phyloP scores from a whole-genome alignment of 1,140 invertebrate genomes.

The Druon quercuslanigerum region DNA sequence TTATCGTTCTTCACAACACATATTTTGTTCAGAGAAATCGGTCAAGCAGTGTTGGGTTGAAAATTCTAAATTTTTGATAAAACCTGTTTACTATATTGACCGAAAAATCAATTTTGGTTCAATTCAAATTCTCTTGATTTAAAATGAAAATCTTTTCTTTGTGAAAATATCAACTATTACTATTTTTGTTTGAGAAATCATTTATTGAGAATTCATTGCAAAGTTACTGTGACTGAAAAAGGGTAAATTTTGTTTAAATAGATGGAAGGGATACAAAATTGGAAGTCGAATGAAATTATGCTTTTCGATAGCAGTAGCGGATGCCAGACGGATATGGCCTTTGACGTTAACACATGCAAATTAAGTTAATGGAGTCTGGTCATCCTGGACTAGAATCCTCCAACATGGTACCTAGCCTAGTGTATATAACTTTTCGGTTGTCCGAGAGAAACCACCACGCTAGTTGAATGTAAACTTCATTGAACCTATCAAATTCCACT shows the following conservation, averaged over 20 bases:
- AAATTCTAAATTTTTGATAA: too few relatives aligned
- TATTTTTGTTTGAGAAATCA: too few relatives aligned
- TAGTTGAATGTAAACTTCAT: constrained; percentile 22
- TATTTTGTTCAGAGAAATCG: too few relatives aligned
- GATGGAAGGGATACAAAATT: background rate
- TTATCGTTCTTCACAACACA: too few relatives aligned
- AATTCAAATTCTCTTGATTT: too few relatives aligned
- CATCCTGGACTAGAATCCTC: background rate
- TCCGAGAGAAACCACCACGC: constrained; percentile 14
- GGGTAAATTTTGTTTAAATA: background rate
- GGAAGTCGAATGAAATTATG: background rate
- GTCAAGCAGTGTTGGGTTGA: too few relatives aligned
- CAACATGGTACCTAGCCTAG: background rate
- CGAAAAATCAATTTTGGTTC: too few relatives aligned
- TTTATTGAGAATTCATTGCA: too few relatives aligned
- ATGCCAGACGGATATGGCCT: constrained; percentile 3
- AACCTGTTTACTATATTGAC: too few relatives aligned
- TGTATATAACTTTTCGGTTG: constrained; percentile 22
- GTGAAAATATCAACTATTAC: too few relatives aligned
- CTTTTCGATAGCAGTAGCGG: background rate
- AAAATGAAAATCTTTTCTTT: too few relatives aligned
- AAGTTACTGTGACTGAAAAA: too few relatives aligned
- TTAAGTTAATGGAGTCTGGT: background rate
- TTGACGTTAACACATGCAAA: constrained; percentile 28
- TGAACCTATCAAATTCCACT: constrained; percentile 26